These are phyloP conservation scores for Cyaniris semiargus DNA, from an alignment of 2,888 invertebrate genomes.

Conservation along the genomic window DNA sequence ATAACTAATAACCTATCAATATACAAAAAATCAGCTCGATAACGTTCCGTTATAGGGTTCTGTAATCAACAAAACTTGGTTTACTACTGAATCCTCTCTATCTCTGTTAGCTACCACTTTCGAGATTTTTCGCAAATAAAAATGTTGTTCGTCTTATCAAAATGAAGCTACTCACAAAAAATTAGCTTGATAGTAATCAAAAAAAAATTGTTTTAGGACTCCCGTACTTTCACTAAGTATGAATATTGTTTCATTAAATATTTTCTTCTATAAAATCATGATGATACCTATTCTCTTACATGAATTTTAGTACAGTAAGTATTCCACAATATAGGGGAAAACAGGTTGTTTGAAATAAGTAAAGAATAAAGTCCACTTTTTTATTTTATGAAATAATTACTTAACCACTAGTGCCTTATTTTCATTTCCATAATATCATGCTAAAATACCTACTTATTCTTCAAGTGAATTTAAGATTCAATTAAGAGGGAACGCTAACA, in stretches of 20 bases:
- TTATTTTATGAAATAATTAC: not conserved
- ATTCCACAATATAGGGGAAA: not conserved
- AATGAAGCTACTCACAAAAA: no score
- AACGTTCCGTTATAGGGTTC: no score
- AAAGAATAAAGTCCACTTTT: not conserved
- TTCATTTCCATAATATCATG: not conserved
- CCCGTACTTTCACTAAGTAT: not conserved
- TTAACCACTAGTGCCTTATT: not conserved
- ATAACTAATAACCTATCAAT: no score
- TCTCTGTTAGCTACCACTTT: no score
- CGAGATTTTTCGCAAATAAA: no score
- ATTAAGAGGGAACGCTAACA: no score
- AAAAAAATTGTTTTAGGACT: no score
- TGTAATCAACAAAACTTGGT: no score
- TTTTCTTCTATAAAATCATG: not conserved
- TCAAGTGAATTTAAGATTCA: not conserved
- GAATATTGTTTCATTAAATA: not conserved
- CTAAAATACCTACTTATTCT: not conserved
- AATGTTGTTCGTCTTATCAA: no score
- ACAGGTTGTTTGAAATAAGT: not conserved
- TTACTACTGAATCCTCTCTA: no score
- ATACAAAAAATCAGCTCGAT: no score
- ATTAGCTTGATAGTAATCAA: no score
- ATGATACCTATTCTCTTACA: not conserved
- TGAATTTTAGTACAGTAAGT: not conserved